phyloP scores from a whole-genome alignment of 2,113 vertebrate species.

The Strix aluco region DNA sequence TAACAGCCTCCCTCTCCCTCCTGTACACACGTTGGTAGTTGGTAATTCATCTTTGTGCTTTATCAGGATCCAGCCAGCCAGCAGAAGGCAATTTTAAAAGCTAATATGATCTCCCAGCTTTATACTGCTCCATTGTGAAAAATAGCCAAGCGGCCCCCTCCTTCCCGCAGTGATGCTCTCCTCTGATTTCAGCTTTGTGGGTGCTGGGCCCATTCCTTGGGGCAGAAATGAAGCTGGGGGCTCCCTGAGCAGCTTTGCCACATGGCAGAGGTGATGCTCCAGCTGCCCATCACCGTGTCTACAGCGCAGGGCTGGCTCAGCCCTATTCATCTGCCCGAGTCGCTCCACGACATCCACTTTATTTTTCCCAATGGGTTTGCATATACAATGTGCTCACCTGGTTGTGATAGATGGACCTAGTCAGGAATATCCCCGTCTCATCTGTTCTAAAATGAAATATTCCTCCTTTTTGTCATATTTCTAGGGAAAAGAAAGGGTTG shows the following conservation, averaged over 20 bases:
- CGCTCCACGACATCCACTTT: background rate
- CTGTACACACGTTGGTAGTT: rapidly evolving
- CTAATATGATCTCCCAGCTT: background rate
- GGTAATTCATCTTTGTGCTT: background rate
- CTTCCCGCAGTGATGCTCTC: background rate
- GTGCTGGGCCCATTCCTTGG: background rate
- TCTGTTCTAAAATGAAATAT: background rate
- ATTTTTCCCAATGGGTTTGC: background rate
- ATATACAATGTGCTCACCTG: rapidly evolving
- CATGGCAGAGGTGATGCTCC: background rate
- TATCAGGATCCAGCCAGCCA: background rate
- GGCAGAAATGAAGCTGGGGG: background rate
- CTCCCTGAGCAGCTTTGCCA: background rate
- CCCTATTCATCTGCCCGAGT: background rate
- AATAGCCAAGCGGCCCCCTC: background rate
- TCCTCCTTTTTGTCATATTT: background rate
- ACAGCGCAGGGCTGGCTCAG: background rate
- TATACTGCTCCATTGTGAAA: background rate
- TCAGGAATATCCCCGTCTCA: background rate
- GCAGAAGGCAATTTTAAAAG: background rate
- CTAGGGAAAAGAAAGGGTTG: background rate
- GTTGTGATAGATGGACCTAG: background rate
- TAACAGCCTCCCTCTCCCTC: background rate
- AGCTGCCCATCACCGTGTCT: background rate
- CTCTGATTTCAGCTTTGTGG: background rate